These are phyloP conservation scores for Muschampia staudingeri DNA, from an alignment of 2,888 invertebrate genomes.

Conservation along the genomic window DNA sequence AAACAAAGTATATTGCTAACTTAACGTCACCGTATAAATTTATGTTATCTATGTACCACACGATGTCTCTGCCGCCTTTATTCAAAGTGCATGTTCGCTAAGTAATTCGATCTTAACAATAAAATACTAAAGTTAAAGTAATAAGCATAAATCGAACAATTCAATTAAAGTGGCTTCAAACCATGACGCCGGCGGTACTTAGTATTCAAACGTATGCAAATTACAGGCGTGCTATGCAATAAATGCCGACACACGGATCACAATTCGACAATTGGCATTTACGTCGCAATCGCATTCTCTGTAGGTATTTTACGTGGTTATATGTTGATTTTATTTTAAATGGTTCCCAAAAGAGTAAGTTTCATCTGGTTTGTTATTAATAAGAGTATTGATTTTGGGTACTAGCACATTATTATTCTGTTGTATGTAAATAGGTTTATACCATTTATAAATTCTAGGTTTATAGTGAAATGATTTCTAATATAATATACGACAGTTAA, in stretches of 20 bases:
- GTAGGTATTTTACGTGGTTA: conserved; percentile 64
- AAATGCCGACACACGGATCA: conserved; percentile 90
- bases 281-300: conserved; percentile 84
- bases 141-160: conserved; percentile 88
- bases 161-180: conserved; percentile 89
- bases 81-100: conserved; percentile 42
- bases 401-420: neutral
- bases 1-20: conserved; percentile 44
- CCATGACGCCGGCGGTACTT: conserved; percentile 86
- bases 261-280: conserved; percentile 90
- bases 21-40: conserved; percentile 20
- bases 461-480: too few relatives aligned
- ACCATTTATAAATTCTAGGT: too few relatives aligned
- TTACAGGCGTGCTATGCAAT: conserved; percentile 91
- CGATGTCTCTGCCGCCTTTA: neutral
- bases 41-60: conserved; percentile 11
- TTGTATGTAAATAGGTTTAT: too few relatives aligned
- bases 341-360: conserved; percentile 11
- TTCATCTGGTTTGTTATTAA: neutral
- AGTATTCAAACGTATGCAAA: conserved; percentile 91
- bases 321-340: conserved; percentile 38
- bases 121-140: conserved; percentile 78
- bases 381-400: neutral
- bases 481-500: too few relatives aligned
- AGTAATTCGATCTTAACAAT: conserved; percentile 59